A percentile compares a stretch with the other conserved stretches of the same genome.
These are phyloP conservation scores for Catamblyrhynchus diadema DNA, from an alignment of 2,797 vertebrate genomes.

Conservation along the genomic window DNA sequence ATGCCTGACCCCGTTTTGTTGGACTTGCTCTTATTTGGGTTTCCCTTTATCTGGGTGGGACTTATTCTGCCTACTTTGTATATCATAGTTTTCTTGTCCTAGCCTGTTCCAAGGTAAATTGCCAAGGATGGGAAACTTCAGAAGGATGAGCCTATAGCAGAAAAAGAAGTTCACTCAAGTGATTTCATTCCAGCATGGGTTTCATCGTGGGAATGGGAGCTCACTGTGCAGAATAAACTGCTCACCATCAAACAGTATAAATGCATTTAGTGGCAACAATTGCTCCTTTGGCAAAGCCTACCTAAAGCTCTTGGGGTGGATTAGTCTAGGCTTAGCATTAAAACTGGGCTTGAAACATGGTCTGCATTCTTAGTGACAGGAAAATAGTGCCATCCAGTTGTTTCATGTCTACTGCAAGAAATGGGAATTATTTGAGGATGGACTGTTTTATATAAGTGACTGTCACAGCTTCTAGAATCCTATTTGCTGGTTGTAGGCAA, in stretches of 20 bases:
- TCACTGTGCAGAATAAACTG: not conserved
- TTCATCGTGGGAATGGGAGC: conserved; percentile 41
- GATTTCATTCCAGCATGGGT: conserved; percentile 28
- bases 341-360: conserved; percentile 13
- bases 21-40: conserved; percentile 36
- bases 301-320: not conserved
- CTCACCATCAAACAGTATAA: not conserved
- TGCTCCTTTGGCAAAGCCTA: conserved; percentile 13
- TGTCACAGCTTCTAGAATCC: not conserved
- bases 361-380: conserved; percentile 12
- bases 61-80: not conserved
- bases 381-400: not conserved
- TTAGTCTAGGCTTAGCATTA: conserved; percentile 42
- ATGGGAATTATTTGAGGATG: not conserved
- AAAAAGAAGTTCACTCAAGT: not conserved
- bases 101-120: conserved; percentile 27
- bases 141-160: conserved; percentile 25
- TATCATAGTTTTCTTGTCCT: conserved; percentile 23
- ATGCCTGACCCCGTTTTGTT: conserved; percentile 20
- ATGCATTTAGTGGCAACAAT: not conserved
- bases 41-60: conserved; percentile 44
- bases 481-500: not conserved
- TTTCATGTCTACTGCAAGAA: not conserved
- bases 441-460: not conserved
- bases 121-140: conserved; percentile 19